A percentile compares a stretch with the other conserved stretches of the same genome.
Conservation (phyloP, 2,888 invertebrate species). For the Aspidiotus rigidus region DNA sequence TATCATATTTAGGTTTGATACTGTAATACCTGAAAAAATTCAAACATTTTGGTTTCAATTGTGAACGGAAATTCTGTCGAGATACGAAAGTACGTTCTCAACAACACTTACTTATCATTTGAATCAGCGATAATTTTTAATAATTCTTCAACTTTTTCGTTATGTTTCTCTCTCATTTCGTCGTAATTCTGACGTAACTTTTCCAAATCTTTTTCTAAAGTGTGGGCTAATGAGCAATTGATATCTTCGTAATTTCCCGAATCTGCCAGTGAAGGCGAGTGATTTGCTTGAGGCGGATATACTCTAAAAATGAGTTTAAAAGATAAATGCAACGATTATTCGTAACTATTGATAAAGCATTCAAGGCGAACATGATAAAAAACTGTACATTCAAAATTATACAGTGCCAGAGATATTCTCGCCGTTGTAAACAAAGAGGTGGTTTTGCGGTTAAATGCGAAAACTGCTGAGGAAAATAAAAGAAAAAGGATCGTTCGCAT, state of each 20-base stretch:
- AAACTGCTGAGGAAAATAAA: too few relatives aligned
- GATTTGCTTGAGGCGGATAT: constrained; percentile 44
- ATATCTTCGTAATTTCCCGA: constrained; percentile 80
- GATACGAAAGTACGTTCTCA: not conserved
- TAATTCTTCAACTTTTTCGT: constrained; percentile 43
- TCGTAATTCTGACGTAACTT: constrained; percentile 37
- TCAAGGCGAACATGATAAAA: too few relatives aligned
- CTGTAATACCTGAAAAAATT: constrained; percentile 40
- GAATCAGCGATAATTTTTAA: constrained; percentile 43
- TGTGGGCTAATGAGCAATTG: constrained; percentile 33
- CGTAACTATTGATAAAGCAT: too few relatives aligned
- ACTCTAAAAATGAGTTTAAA: not conserved
- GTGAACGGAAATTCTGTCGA: not conserved
- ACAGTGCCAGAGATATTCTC: too few relatives aligned
- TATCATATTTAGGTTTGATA: constrained; percentile 39
- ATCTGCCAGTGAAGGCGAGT: constrained; percentile 70
- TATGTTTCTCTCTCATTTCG: constrained; percentile 50
- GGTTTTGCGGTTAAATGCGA: too few relatives aligned
- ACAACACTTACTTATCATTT: constrained; percentile 42
- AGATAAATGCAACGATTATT: too few relatives aligned
- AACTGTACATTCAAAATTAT: too few relatives aligned
- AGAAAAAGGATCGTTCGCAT: too few relatives aligned
- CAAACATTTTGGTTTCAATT: not conserved
- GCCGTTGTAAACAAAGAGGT: too few relatives aligned
- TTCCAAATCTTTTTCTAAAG: constrained; percentile 35